These are phyloP conservation scores for Camelus dromedarius DNA, from an alignment of 2,113 vertebrate genomes.

Conservation along the genomic window DNA sequence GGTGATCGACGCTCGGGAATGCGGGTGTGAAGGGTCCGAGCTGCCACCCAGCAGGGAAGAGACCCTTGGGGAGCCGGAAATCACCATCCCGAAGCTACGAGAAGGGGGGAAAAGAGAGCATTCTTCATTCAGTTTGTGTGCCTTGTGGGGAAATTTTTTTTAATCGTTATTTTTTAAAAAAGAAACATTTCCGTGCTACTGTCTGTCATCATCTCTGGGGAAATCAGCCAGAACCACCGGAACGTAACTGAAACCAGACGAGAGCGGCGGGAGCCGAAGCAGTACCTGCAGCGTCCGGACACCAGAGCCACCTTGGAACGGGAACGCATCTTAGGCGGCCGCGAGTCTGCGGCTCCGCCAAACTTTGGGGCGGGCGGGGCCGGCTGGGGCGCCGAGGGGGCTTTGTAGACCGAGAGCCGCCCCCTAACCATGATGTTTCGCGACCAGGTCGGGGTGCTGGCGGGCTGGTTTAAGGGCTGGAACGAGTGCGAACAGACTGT, in stretches of 20 bases:
- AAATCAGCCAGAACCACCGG: slow-evolving; percentile 71
- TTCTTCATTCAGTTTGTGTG: slow-evolving; percentile 76
- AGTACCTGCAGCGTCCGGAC: slow-evolving; percentile 71
- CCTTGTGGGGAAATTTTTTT: slow-evolving; percentile 73
- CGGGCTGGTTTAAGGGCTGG: slow-evolving; percentile 99
- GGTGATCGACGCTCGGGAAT: slow-evolving; percentile 84
- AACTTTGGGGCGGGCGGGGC: slow-evolving; percentile 79
- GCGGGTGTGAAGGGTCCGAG: slow-evolving; percentile 83
- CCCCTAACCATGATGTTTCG: slow-evolving; percentile 99
- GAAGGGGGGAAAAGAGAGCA: background rate
- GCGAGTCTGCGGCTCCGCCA: slow-evolving; percentile 71
- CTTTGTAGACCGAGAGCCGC: slow-evolving; percentile 68
- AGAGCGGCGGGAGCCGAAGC: slow-evolving; percentile 58
- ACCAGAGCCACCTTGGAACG: slow-evolving; percentile 67
- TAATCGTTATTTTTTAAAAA: slow-evolving; percentile 41
- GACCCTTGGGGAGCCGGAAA: slow-evolving; percentile 75
- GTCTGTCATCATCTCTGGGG: slow-evolving; percentile 75
- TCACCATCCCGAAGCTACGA: slow-evolving; percentile 66
- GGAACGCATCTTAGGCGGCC: slow-evolving; percentile 60
- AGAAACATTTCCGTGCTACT: slow-evolving; percentile 71
- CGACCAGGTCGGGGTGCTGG: slow-evolving; percentile 98
- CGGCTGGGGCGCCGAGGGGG: slow-evolving; percentile 59
- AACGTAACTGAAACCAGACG: slow-evolving; percentile 76
- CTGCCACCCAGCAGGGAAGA: slow-evolving; percentile 72
- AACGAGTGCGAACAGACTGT: slow-evolving; percentile 99